Base-by-base conservation (phyloP, 2,797 vertebrate species). In the Alauda arvensis region DNA sequence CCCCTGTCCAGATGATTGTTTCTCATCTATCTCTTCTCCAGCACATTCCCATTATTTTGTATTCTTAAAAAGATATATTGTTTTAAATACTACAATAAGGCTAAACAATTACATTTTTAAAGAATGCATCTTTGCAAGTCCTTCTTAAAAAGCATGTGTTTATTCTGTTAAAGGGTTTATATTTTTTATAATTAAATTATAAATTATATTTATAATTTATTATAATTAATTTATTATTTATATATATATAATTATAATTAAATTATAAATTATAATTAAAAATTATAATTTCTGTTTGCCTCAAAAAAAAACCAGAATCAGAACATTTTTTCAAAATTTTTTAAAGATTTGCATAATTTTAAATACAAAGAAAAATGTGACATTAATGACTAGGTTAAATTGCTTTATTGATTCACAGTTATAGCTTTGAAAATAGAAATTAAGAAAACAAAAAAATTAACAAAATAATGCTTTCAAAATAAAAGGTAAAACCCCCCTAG, bases 401-500 rank as follows among this genome's bases (percentile, higher is more conserved):
- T 67, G 12, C 34, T 52, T 40, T 42, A 25, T 40, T 72, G 7
- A 79, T 63, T 72, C 86, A 49, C 48, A 89, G 49, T 29, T 77
- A n/a, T 18, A 85, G 12, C 8, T 62, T 60, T 42, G 20, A 77
- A 71, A 39, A 46, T 20, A 57, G 26, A 57, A 56, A 75, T 25
- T 39, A 8, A 43, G 19, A 18, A 45, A 51, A 61, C 18, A 28
- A n/a, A 46, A 34, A 9, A 10, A 8, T 33, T 8, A 23, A n/a
- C 8, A 49, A 52, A 77, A 37, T 11, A 10, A 43, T 29, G 3
- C 16, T 65, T 91, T 65, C 26, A 68, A 68, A 76, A 42, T 56
- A 71, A 11, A 12, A 5, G 7, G 3, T 78, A 77, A n/a, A 16
- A 45, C 4, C 0, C 1, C 4, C 4, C 5, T 17, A n/a, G 14